Evolutionary conservation across 2,888 invertebrate genomes (phyloP), one percentile per base, ranked within the genome.

Genomic region (Tyria jacobaeae): DNA sequence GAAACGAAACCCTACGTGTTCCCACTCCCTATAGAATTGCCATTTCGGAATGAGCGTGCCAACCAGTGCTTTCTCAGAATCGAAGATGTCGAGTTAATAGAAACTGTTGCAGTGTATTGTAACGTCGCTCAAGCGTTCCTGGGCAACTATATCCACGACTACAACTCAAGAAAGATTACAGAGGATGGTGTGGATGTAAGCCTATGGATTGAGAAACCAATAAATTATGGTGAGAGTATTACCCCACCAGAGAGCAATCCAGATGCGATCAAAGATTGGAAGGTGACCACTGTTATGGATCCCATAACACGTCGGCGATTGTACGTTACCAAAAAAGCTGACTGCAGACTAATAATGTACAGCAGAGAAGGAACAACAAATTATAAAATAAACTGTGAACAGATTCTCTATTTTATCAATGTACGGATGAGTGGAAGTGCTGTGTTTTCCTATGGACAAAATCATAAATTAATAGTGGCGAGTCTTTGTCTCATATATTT

Each of bases 11-110:
- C 88, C 17, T 84, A 87, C 52, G 68, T 85, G 41, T 80, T 91
- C 27, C 92, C 92, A 1, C 74, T 93, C 60, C 93, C 93, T 9
- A 79, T 93, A 60, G 89, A 91, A 47, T 66, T 92, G 57, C 93
- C 93, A 15, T 83, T 77, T 70, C 85, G 93, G 7, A 94, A 92
- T 82, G 93, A 93, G 21, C 89, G 89, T 39, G 76, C 93, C 2
- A 82, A 89, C 1, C 93, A 94, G 66, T 94, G 93, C 77, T 94
- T 92, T 90, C 72, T 94, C 17, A 76, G 93, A 52, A 86, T 94
- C 27, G 92, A 94, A 73, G 93, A 92, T 69, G 73, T 78, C 0
- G 92, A 92, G 58, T 37, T 92, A 15, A 84, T 86, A n/a, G 91
- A 91, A 68, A 92, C 92, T 2, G 60, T 91, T 1, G 67, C 87